These are phyloP conservation scores for Arrhopalites spinosus DNA, from an alignment of 2,888 invertebrate species.

Conservation along the genomic window DNA sequence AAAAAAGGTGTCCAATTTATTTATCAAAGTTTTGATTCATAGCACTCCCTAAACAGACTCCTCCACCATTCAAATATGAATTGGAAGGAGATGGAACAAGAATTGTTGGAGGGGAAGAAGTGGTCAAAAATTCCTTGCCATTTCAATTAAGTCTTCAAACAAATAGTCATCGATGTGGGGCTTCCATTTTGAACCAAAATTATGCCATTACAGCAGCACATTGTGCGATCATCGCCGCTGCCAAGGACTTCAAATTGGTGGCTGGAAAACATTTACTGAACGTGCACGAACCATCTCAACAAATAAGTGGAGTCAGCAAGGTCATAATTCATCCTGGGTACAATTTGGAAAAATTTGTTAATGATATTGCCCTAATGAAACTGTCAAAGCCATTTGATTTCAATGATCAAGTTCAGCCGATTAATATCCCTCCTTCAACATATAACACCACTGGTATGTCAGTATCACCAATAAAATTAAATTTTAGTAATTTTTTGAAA, in stretches of 20 bases:
- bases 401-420: constrained; percentile 42
- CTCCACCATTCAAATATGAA: too few relatives aligned
- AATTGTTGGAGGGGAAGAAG: constrained; percentile 18
- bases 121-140: constrained; percentile 41
- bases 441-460: neutral
- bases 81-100: too few relatives aligned
- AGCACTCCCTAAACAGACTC: too few relatives aligned
- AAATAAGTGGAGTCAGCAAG: constrained; percentile 34
- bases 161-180: constrained; percentile 44
- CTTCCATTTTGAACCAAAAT: constrained; percentile 44
- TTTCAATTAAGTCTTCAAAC: constrained; percentile 30
- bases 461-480: too few relatives aligned
- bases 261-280: constrained; percentile 48
- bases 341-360: constrained; percentile 48
- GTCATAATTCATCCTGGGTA: constrained; percentile 52
- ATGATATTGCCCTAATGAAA: constrained; percentile 54
- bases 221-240: constrained; percentile 36
- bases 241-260: constrained; percentile 42
- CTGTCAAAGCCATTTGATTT: constrained; percentile 46
- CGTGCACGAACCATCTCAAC: constrained; percentile 44
- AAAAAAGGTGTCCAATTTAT: too few relatives aligned
- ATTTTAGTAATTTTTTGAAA: too few relatives aligned
- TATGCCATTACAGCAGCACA: constrained; percentile 47
- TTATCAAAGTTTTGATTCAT: too few relatives aligned
- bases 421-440: constrained; percentile 43